Evolutionary conservation across 1,140 invertebrate genomes (phyloP), one percentile per base, ranked within the genome.

Genomic region (Acromyrmex heyeri): DNA sequence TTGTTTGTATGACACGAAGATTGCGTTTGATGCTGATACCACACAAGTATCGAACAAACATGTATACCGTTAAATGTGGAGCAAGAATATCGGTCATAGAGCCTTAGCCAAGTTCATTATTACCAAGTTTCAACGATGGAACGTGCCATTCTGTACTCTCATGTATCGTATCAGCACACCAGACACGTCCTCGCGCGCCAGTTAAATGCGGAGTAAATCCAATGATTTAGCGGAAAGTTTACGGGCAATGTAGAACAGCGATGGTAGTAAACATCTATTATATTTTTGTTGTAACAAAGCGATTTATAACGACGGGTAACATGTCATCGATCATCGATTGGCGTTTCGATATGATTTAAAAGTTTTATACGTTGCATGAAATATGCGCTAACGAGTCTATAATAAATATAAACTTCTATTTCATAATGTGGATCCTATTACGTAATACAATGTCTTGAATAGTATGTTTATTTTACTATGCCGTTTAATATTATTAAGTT

Each of bases 201-300:
- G 50, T 73, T 59, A 57, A 85, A 67, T 34, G 53, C 30, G 12
- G 53, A 61, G 59, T 69, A 70, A 76, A 77, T 85, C 53, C 79
- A 50, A 59, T 69, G 57, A 67, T 88, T 78, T 76, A 24, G 44
- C 53, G 57, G 59, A 72, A 72, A 89, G 61, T 73, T 81, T 88
- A 53, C 59, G 12, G 53, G 75, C 72, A 55, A 70, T 18, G 6
- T 57, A 38, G 16, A 64, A 4, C 62, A 59, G 69, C 44, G 76
- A 27, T 27, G 57, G 48, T 18, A 70, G 55, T 86, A 90, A 90
- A 87, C 85, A 72, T 67, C 76, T 83, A 77, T 89, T 88, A 89
- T 50, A 78, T 89, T 86, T 90, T 73, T 50, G 57, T 44, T 59
- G 72, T 30, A 48, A 81, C 72, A 59, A 57, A 53, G 48, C 61